A percentile compares a stretch with the other conserved stretches of the same genome.
These are phyloP conservation scores for Prorops nasuta DNA, from an alignment of 1,140 invertebrate genomes.

Conservation along the genomic window DNA sequence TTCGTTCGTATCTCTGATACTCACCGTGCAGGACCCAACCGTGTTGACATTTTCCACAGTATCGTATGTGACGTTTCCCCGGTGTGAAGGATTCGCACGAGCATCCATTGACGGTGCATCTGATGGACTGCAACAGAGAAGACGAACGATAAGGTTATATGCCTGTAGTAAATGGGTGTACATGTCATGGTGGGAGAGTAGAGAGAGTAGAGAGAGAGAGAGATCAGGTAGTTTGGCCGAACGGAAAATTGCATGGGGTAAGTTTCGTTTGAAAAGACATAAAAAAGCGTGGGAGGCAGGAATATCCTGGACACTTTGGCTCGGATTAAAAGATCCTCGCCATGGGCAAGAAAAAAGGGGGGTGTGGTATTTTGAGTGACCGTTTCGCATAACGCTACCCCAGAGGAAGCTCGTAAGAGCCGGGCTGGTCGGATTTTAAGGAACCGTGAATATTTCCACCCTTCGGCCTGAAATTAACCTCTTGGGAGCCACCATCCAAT, in stretches of 20 bases:
- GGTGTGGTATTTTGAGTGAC: slow-evolving; percentile 43
- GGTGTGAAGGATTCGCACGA: slow-evolving; percentile 75
- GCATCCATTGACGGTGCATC: slow-evolving; percentile 70
- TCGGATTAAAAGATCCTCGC: slow-evolving; percentile 30
- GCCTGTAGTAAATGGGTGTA: too few relatives aligned
- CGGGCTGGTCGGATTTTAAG: slow-evolving; percentile 48
- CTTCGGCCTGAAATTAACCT: slow-evolving; percentile 46
- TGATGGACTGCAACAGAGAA: slow-evolving; percentile 63
- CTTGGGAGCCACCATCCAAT: slow-evolving; percentile 40
- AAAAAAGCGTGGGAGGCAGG: too few relatives aligned
- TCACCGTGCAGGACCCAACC: slow-evolving; percentile 80
- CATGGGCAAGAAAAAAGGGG: slow-evolving; percentile 18
- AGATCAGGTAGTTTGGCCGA: too few relatives aligned
- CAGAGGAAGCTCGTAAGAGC: slow-evolving; percentile 36
- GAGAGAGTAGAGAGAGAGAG: too few relatives aligned
- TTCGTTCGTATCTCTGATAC: too few relatives aligned
- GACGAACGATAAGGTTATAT: too few relatives aligned
- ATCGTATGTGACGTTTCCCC: slow-evolving; percentile 67
- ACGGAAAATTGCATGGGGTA: too few relatives aligned
- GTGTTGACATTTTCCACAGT: slow-evolving; percentile 73
- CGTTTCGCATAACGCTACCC: slow-evolving; percentile 47
- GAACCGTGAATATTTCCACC: slow-evolving; percentile 51
- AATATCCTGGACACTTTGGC: slow-evolving; percentile 21
- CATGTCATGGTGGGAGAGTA: too few relatives aligned
- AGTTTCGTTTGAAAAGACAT: too few relatives aligned